Conservation (phyloP, 2,113 vertebrate genomes). For the Aptenodytes patagonicus region DNA sequence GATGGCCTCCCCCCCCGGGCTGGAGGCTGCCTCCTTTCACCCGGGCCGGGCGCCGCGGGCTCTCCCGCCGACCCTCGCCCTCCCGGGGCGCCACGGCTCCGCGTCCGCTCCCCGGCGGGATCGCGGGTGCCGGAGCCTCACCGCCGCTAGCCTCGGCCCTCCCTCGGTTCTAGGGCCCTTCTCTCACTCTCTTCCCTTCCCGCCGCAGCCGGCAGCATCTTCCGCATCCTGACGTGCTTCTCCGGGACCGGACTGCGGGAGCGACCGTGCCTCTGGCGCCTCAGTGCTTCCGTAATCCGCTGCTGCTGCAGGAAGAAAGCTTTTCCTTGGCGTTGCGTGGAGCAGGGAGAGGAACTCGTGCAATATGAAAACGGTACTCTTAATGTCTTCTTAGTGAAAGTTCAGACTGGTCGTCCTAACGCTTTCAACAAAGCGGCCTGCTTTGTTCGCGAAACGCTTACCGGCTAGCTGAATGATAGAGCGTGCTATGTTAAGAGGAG, state of each 20-base stretch:
- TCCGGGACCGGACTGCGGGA: not conserved
- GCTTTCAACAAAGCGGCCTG: not conserved
- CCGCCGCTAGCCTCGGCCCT: too few relatives aligned
- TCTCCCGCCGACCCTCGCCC: too few relatives aligned
- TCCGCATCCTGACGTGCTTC: not conserved
- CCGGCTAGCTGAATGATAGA: rapidly evolving
- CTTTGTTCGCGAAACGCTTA: rapidly evolving
- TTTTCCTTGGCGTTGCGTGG: not conserved
- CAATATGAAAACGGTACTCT: constrained; percentile 50
- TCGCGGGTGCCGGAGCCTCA: not conserved
- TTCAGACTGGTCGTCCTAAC: rapidly evolving
- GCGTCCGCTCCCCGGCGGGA: rapidly evolving
- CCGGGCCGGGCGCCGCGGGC: not conserved
- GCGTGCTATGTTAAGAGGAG: rapidly evolving
- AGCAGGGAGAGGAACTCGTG: not conserved
- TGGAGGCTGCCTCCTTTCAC: not conserved
- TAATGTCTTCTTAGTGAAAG: rapidly evolving
- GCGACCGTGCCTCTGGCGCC: too few relatives aligned
- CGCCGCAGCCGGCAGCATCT: not conserved
- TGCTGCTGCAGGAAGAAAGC: not conserved
- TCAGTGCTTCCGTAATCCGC: rapidly evolving
- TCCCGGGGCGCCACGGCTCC: too few relatives aligned
- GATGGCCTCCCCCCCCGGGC: not conserved
- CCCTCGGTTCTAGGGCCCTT: rapidly evolving
- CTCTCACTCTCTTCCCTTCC: not conserved